These are phyloP conservation scores for Oxyura jamaicensis DNA, from an alignment of 2,113 vertebrate species.

Conservation along the genomic window DNA sequence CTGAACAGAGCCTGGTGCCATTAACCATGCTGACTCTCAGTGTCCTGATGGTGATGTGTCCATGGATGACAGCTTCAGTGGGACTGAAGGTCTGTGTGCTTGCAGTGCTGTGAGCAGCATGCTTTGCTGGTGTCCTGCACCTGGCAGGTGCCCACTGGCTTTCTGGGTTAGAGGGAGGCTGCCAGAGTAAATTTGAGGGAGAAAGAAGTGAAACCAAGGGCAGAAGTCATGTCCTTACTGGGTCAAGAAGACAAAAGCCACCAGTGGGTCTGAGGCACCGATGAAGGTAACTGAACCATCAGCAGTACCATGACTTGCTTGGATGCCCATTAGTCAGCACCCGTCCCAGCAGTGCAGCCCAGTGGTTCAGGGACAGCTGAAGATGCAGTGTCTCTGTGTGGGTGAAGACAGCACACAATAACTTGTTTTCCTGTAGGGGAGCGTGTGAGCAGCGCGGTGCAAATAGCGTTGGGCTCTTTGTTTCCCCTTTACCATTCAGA, in stretches of 20 bases:
- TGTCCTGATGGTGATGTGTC: neutral
- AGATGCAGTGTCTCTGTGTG: neutral
- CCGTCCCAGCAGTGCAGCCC: neutral
- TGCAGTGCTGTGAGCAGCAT: neutral
- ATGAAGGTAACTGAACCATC: neutral
- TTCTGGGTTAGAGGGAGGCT: accelerated
- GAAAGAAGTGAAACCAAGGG: neutral
- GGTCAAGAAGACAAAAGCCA: neutral
- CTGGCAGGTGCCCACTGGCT: neutral
- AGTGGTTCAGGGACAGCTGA: neutral
- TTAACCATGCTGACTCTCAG: neutral
- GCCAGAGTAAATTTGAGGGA: accelerated
- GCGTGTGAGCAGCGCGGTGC: neutral
- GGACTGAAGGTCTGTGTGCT: neutral
- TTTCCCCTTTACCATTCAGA: neutral
- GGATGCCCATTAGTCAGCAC: accelerated
- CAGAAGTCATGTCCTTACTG: neutral
- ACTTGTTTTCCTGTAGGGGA: neutral
- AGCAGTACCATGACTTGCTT: neutral
- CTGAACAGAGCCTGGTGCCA: neutral
- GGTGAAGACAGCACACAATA: accelerated
- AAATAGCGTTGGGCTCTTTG: neutral
- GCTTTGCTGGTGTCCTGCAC: neutral
- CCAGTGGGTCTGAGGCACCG: neutral
- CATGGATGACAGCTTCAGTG: neutral